Evolutionary conservation across 2,797 vertebrate genomes (phyloP).

Genomic region (Percopsis omiscomaycus): DNA sequence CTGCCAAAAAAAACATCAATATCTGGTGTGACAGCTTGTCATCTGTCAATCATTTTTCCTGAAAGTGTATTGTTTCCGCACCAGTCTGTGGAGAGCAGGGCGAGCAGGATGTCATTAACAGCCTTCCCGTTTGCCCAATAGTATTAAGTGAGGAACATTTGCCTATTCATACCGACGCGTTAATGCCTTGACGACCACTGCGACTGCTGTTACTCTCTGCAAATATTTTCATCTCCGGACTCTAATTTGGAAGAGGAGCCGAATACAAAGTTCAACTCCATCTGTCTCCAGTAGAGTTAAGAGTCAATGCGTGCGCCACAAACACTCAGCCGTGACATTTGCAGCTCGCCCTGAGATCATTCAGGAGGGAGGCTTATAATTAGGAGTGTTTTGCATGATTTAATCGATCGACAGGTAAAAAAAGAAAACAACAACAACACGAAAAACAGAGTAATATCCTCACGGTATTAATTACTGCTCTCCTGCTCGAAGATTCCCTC

Average conservation of each 20-base stretch:
- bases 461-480: conserved; percentile 75
- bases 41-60: conserved; percentile 49
- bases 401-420: conserved; percentile 65
- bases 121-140: background rate
- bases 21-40: conserved; percentile 34
- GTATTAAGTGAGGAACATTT: background rate
- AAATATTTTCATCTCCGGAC: conserved; percentile 20
- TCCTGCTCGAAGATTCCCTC: conserved; percentile 53
- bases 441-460: conserved; percentile 64
- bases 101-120: background rate
- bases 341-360: conserved; percentile 61
- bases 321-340: conserved; percentile 69
- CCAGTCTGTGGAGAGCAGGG: background rate
- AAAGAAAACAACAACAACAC: conserved; percentile 23
- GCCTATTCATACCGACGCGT: background rate
- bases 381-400: conserved; percentile 77
- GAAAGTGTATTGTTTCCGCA: background rate
- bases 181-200: background rate
- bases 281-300: conserved; percentile 44
- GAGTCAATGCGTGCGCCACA: conserved; percentile 56
- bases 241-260: conserved; percentile 25
- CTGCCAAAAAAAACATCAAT: conserved; percentile 52
- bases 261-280: conserved; percentile 52
- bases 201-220: background rate
- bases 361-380: conserved; percentile 67